Percentiles rank a stretch among this genome's conserved stretches.
These are phyloP conservation scores for Rhagonycha fulva DNA, from an alignment of 2,888 invertebrate genomes.

Conservation along the genomic window DNA sequence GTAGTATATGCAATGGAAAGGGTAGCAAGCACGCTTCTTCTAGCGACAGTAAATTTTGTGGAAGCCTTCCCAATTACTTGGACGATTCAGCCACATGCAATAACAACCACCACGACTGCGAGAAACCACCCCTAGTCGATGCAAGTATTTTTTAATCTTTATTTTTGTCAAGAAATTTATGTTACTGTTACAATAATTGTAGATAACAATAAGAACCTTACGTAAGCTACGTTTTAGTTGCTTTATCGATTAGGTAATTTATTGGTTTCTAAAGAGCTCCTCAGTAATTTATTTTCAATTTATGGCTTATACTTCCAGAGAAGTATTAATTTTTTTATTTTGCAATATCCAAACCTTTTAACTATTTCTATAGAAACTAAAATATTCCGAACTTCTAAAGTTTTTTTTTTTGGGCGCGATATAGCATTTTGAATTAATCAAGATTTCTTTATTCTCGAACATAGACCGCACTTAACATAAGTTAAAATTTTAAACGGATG, in stretches of 20 bases:
- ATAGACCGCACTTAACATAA: not conserved
- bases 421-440: not conserved
- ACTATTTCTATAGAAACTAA: not conserved
- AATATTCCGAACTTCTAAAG: not conserved
- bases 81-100: conserved; percentile 57
- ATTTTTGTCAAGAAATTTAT: not conserved
- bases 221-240: not conserved
- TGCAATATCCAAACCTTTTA: not conserved
- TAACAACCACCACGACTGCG: conserved; percentile 50
- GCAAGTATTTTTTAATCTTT: conserved; percentile 36
- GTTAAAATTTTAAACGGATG: not conserved
- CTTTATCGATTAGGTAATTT: not conserved
- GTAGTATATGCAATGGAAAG: conserved; percentile 69
- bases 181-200: not conserved
- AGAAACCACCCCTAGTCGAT: conserved; percentile 47
- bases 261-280: not conserved
- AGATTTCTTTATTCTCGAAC: not conserved
- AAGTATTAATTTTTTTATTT: not conserved
- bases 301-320: not conserved
- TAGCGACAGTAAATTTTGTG: conserved; percentile 53
- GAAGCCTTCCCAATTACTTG: conserved; percentile 72
- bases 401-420: not conserved
- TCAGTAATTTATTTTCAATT: not conserved
- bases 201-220: not conserved
- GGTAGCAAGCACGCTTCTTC: conserved; percentile 41